Percentiles rank a stretch among this genome's conserved stretches.
These are phyloP conservation scores for Escarpia spicata DNA, from an alignment of 2,888 invertebrate species.

Conservation along the genomic window DNA sequence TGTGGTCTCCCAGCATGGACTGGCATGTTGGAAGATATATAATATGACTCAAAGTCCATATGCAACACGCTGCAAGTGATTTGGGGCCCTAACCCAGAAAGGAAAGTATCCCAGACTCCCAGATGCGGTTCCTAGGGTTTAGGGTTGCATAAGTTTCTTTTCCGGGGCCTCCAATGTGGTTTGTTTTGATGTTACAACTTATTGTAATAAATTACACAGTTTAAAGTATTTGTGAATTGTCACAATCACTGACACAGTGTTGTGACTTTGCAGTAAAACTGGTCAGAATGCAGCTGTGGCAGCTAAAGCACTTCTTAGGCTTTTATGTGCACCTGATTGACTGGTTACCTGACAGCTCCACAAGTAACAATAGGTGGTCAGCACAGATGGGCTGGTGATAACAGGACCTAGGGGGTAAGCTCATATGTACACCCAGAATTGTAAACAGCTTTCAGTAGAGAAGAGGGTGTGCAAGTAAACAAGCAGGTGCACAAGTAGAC, in stretches of 20 bases:
- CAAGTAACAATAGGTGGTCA: background rate
- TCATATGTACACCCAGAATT: background rate
- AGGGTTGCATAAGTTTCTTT: too few species aligned
- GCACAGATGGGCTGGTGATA: background rate
- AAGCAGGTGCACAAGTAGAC: too few species aligned
- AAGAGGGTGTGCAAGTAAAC: too few species aligned
- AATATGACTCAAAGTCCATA: too few species aligned
- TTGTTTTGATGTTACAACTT: background rate
- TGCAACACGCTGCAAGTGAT: too few species aligned
- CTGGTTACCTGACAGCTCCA: background rate
- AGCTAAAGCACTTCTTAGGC: background rate
- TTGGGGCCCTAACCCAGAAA: too few species aligned
- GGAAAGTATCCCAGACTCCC: too few species aligned
- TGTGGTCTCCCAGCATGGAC: too few species aligned
- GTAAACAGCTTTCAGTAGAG: too few species aligned
- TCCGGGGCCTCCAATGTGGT: too few species aligned
- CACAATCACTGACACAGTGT: background rate
- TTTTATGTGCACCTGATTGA: background rate
- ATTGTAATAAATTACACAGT: background rate
- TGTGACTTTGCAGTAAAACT: background rate
- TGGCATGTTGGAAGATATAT: too few species aligned
- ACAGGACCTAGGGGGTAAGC: background rate
- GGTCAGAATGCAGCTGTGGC: background rate
- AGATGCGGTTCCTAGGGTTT: too few species aligned
- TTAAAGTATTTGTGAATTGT: background rate